Base-by-base conservation (phyloP, 2,888 invertebrate genomes). In the Dyspetes luteomarginatus region DNA sequence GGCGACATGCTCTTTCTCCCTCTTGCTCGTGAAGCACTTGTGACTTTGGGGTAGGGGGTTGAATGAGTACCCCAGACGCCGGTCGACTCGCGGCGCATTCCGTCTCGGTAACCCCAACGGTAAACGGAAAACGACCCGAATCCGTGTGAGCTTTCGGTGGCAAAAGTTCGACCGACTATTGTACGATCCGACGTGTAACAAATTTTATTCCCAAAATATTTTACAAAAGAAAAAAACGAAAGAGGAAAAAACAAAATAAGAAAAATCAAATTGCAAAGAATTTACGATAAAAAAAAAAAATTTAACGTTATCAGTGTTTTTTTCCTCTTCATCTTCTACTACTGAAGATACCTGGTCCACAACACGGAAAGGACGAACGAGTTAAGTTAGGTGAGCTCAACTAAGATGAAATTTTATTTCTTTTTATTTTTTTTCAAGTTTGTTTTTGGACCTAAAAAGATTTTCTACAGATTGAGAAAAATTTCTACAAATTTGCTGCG, bases 1-100 rank as follows among this genome's bases (percentile, higher is more conserved):
- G 68, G 71, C 48, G 72, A 79, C 58, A 56, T n/a, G n/a, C n/a
- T n/a, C n/a, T n/a, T n/a, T n/a, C 45, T 62, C 78, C 75, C 62
- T 62, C 77, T 74, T 56, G 30, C 41, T 41, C 28, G 71, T 48
- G 75, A 77, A 74, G 62, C 74, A 75, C 62, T 52, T 52, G 48
- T 74, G 81, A 75, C 78, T 74, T 75, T 82, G 84, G 73, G 88
- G 89, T 89, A 90, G 90, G 90, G 85, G 90, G 89, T 90, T 88
- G 89, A 89, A 90, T 89, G 88, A 89, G 86, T 88, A 89, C 86
- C 86, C 85, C 85, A 82, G 86, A 87, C 86, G 85, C 82, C 74
- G 82, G 84, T 83, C 86, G 84, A 45, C 43, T 85, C 85, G 83
- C 79, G 83, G 86, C 87, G 88, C 90, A 90, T 86, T 90, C 87